Conservation (phyloP, 2,888 invertebrate species). For the Aleiodes alternator region DNA sequence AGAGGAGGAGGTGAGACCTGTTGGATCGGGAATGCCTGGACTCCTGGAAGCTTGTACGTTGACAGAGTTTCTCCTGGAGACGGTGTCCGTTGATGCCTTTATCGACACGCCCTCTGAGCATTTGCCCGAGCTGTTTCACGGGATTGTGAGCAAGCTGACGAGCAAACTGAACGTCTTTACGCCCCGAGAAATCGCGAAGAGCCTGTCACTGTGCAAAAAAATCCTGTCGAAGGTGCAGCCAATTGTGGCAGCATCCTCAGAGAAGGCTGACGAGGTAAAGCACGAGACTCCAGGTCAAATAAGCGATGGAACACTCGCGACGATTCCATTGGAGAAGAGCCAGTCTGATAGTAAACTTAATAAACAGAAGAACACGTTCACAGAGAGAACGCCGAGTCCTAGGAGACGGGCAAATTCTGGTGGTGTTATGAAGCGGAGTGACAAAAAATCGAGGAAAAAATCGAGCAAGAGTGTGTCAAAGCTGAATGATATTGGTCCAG, state of each 20-base stretch:
- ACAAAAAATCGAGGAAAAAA: conserved; percentile 79
- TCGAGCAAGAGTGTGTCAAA: conserved; percentile 70
- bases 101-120: conserved; percentile 87
- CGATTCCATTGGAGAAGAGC: conserved; percentile 79
- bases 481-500: conserved; percentile 60
- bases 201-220: conserved; percentile 83
- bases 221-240: conserved; percentile 87
- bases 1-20: conserved; percentile 68
- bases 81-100: conserved; percentile 85
- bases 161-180: conserved; percentile 78
- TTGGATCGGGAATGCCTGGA: conserved; percentile 81
- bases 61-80: conserved; percentile 85
- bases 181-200: conserved; percentile 81
- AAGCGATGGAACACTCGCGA: conserved; percentile 59
- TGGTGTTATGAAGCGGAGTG: conserved; percentile 75
- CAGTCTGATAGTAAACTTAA: conserved; percentile 82
- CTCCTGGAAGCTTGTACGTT: conserved; percentile 84
- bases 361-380: conserved; percentile 69
- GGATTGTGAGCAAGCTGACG: conserved; percentile 80
- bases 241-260: conserved; percentile 74
- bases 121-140: conserved; percentile 84
- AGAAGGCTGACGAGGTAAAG: conserved; percentile 60
- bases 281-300: conserved; percentile 10
- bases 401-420: conserved; percentile 72
- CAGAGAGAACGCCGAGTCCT: conserved; percentile 70